Percentiles rank a stretch among this genome's conserved stretches.
phyloP scores from a whole-genome alignment of 2,797 vertebrate genomes.

The Sebastes paucispinis region DNA sequence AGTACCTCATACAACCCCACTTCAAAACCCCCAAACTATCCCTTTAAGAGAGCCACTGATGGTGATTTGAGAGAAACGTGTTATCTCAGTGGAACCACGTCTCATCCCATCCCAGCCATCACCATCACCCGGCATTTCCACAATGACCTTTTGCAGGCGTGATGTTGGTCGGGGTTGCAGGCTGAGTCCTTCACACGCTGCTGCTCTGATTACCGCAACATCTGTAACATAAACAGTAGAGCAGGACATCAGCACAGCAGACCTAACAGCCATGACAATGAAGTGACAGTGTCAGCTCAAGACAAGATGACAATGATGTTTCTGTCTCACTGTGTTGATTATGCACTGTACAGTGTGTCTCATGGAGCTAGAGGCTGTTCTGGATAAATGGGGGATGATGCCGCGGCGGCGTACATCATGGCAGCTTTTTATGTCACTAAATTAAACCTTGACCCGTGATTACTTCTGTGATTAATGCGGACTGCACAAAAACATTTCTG shows the following conservation, averaged over 20 bases:
- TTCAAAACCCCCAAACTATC: too few species aligned
- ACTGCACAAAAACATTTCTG: constrained; percentile 63
- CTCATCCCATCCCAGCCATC: constrained; percentile 82
- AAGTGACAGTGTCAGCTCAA: constrained; percentile 78
- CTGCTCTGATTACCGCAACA: constrained; percentile 82
- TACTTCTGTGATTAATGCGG: constrained; percentile 70
- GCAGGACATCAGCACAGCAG: constrained; percentile 75
- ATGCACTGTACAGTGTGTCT: constrained; percentile 61
- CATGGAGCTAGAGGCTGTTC: constrained; percentile 48
- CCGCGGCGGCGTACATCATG: constrained; percentile 44
- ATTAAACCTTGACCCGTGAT: constrained; percentile 75
- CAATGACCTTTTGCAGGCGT: constrained; percentile 76
- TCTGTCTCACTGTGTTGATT: constrained; percentile 74
- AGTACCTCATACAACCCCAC: too few species aligned
- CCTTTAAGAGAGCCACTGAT: constrained; percentile 9
- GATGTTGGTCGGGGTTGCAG: constrained; percentile 65
- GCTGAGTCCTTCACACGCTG: constrained; percentile 81
- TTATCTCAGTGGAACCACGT: constrained; percentile 90
- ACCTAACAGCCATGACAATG: constrained; percentile 80
- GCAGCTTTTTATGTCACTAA: constrained; percentile 70
- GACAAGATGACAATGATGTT: constrained; percentile 78
- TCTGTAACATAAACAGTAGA: constrained; percentile 82
- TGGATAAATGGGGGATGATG: constrained; percentile 64
- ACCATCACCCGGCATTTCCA: constrained; percentile 90
- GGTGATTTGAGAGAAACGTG: constrained; percentile 82